Percentiles rank a stretch among this genome's conserved stretches.
These are phyloP conservation scores for Tor tambroides DNA, from an alignment of 2,113 vertebrate genomes.

Conservation along the genomic window DNA sequence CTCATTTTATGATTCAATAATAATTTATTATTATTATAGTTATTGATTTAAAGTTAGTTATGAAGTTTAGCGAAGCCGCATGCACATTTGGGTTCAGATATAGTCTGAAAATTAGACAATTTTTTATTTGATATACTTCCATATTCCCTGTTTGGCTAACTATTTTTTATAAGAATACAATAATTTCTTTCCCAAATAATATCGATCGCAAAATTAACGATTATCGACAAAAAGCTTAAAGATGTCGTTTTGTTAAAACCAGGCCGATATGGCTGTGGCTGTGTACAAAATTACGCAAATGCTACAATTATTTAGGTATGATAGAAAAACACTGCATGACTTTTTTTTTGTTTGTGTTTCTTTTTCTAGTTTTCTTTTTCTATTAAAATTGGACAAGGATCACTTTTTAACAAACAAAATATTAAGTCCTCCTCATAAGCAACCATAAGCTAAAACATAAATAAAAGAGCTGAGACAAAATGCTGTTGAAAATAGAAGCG, in stretches of 20 bases:
- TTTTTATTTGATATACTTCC: background rate
- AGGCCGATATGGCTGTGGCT: too few relatives aligned
- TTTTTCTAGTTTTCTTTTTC: background rate
- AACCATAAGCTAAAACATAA: background rate
- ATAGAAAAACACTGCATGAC: background rate
- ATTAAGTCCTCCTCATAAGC: background rate
- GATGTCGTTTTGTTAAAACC: background rate
- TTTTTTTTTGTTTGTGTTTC: too few relatives aligned
- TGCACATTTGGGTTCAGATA: background rate
- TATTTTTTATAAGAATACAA: background rate
- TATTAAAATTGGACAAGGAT: background rate
- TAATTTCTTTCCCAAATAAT: background rate
- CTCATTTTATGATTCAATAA: background rate
- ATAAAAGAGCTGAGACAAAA: background rate
- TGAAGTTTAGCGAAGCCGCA: background rate
- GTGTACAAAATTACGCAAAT: background rate
- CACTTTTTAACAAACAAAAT: background rate
- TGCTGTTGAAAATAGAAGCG: background rate
- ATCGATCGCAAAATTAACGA: background rate
- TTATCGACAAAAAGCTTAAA: background rate
- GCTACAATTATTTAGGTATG: background rate
- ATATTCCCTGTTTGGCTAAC: background rate
- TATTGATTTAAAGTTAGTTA: background rate
- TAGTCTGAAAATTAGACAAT: background rate
- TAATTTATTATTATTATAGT: background rate